Evolutionary conservation across 2,888 invertebrate species (phyloP), one percentile per base, ranked within the genome.

Genomic region (Branchipolynoe longqiensis): DNA sequence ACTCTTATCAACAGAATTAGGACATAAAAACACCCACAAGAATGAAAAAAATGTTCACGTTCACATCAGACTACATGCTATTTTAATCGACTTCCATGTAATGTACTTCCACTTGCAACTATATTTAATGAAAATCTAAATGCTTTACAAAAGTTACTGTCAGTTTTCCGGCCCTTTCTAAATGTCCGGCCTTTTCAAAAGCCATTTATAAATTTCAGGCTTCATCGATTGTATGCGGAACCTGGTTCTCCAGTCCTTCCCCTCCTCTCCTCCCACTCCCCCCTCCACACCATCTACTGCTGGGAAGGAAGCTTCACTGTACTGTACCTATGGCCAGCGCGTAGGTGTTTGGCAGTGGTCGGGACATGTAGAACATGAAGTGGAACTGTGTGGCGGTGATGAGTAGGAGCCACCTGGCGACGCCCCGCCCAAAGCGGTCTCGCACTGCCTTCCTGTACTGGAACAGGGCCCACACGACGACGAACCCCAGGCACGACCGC

Each of bases 271-370:
- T n/a, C n/a, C n/a, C n/a, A n/a, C n/a, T n/a, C n/a, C n/a, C n/a
- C n/a, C n/a, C n/a, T n/a, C n/a, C n/a, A n/a, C n/a, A n/a, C n/a
- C 48, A 48, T 48, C 8, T 18, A 48, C 8, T 48, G 48, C 48
- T 48, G 48, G 59, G 18, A 12, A 12, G 8, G 18, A 48, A 25
- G 18, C 56, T n/a, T 18, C n/a, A 91, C 94, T 95, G n/a, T n/a
- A n/a, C n/a, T n/a, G n/a, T 95, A 98, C 99, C 98, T 92, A 98
- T 94, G 83, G 97, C 97, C 91, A 99, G 94, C 58, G 97, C 98
- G 95, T 99, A 97, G 48, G 97, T 97, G 94, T 99, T 99, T 85
- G 99, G 99, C 90, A 99, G 95, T 18, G 98, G 96, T 87, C 99
- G 95, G 91, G 97, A 97, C 94, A 97, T 95, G 93, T 99, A 99